Evolutionary conservation across 2,797 vertebrate species (phyloP).

Genomic region (Poliocrania exsul): DNA sequence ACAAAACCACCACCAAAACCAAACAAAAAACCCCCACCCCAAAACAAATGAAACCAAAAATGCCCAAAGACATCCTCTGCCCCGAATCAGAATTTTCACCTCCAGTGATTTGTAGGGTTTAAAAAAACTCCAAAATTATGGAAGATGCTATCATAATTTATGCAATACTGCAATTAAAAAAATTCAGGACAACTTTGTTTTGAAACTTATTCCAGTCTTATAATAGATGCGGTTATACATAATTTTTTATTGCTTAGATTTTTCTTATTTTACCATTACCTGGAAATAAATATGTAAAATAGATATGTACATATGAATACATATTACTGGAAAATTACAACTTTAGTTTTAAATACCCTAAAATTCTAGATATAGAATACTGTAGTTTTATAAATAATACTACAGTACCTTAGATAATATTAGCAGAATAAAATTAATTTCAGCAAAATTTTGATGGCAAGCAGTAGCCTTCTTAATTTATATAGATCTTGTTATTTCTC

Average conservation of each 20-base stretch:
- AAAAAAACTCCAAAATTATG: not conserved
- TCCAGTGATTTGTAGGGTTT: not conserved
- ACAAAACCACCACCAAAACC: not conserved
- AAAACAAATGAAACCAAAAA: not conserved
- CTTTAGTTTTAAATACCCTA: not conserved
- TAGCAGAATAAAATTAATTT: not conserved
- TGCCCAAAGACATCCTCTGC: fast-evolving
- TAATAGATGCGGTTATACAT: not conserved
- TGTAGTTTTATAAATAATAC: not conserved
- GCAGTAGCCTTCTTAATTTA: not conserved
- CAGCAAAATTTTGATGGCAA: not conserved
- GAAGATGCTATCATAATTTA: not conserved
- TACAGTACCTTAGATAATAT: not conserved
- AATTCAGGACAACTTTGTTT: not conserved
- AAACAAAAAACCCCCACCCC: not conserved
- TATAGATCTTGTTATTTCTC: not conserved
- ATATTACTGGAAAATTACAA: not conserved
- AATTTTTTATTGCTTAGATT: not conserved
- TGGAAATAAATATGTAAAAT: not conserved
- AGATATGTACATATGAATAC: not conserved
- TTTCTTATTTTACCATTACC: not conserved
- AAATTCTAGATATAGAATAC: not conserved
- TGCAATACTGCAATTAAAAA: not conserved
- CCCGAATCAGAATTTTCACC: not conserved
- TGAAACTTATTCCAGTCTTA: not conserved